Evolutionary conservation across 1,140 invertebrate species (phyloP), one percentile per base, ranked within the genome.

Genomic region (Eumaeus atala): DNA sequence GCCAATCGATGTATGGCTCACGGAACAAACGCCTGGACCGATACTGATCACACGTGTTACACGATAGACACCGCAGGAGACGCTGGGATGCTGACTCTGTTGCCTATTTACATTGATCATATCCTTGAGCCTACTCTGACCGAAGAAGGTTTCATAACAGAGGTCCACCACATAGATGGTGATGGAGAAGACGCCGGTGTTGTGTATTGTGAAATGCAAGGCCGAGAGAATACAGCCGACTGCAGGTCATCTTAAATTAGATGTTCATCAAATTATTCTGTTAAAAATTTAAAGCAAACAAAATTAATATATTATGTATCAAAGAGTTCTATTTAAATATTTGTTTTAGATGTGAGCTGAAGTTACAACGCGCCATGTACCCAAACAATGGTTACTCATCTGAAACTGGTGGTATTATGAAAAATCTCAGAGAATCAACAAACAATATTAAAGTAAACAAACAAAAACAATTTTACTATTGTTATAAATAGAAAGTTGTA

Each of bases 161-260:
- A 98, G 88, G 95, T 98, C 1, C 95, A 98, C 85, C 96, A 98
- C 77, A 90, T 98, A 48, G 95, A 94, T 74, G 93, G 92, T 3
- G 91, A 95, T 59, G 97, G 96, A 3, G 92, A 95, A 66, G 93
- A 98, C 90, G 95, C 92, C 34, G 97, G 97, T 34, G 94, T 97
- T 28, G 95, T 97, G 1, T 98, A 98, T 77, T 96, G 94, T 83
- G 96, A 98, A 89, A 97, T 97, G 94, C 95, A 97, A 76, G 93
- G 92, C 16, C 69, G 90, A 18, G 95, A 97, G 83, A 96, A 96
- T 77, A 91, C 89, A 38, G 94, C 93, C n/a, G 93, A 95, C 75
- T 91, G 90, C 61, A 83, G 83, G 87, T 88, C 48, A 56, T 48
- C 64, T 11, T 40, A 28, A 28, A 33, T 21, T 9, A 11, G n/a